phyloP scores from a whole-genome alignment of 35 echinoderm and acorn worm species.

The Ophioderma brevispina region DNA sequence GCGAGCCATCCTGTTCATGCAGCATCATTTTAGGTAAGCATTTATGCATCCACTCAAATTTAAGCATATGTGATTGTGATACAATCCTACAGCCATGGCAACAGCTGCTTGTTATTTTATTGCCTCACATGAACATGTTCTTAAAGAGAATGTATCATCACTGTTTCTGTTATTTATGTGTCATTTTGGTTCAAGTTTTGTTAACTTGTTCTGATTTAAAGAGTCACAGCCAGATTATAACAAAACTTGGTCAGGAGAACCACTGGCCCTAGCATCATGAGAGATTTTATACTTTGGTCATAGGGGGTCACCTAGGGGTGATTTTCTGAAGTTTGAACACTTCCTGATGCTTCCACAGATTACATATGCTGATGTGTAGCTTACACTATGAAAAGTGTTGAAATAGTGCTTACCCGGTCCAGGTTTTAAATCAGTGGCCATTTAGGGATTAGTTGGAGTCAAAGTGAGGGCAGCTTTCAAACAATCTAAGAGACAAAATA shows the following conservation, averaged over 20 bases:
- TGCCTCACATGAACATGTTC: neutral
- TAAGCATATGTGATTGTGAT: neutral
- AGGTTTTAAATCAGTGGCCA: too few relatives aligned
- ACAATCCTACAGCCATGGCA: neutral
- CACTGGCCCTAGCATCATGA: too few relatives aligned
- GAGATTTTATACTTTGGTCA: too few relatives aligned
- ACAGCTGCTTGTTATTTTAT: neutral
- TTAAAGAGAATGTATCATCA: neutral
- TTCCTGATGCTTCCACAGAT: too few relatives aligned
- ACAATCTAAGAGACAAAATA: neutral
- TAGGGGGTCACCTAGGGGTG: too few relatives aligned
- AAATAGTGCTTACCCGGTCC: neutral
- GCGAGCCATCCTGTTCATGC: constrained; percentile 75
- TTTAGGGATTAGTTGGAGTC: neutral
- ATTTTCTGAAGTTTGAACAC: too few relatives aligned
- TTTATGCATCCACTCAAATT: neutral
- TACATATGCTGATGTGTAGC: too few relatives aligned
- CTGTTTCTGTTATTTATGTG: neutral
- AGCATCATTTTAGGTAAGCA: constrained; percentile 78
- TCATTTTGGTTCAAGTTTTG: neutral
- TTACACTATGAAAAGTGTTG: neutral
- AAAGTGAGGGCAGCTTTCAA: neutral
- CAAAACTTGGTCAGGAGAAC: too few relatives aligned
- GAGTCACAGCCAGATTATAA: too few relatives aligned
- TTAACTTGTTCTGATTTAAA: neutral